Percentiles rank a stretch among this genome's conserved stretches.
Conservation (phyloP, 2,113 vertebrate genomes). For the Ranitomeya variabilis region DNA sequence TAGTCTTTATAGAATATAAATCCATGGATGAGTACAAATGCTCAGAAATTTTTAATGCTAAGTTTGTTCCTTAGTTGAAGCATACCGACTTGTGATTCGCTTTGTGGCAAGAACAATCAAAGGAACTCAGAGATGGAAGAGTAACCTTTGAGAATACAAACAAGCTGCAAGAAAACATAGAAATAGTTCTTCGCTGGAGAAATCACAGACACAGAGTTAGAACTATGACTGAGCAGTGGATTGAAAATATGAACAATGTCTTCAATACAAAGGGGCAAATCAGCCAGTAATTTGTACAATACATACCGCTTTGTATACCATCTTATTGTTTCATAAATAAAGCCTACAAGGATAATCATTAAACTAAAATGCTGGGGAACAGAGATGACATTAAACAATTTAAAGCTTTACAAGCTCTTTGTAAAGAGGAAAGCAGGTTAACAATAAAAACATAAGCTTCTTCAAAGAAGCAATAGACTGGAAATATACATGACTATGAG, state of each 20-base stretch:
- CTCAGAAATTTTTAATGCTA: constrained; percentile 9
- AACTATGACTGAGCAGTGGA: constrained; percentile 18
- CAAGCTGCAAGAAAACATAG: constrained; percentile 8
- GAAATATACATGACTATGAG: background rate
- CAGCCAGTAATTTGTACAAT: constrained; percentile 22
- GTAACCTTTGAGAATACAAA: constrained; percentile 34
- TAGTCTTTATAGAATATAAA: background rate
- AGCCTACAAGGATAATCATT: constrained; percentile 12
- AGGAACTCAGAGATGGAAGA: constrained; percentile 2
- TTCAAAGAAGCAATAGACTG: constrained; percentile 23
- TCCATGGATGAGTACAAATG: constrained; percentile 31
- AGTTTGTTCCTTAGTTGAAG: constrained; percentile 20
- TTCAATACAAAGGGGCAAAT: constrained; percentile 3
- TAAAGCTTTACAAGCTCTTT: background rate
- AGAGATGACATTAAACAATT: constrained; percentile 11
- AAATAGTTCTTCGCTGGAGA: constrained; percentile 32
- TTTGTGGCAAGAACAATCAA: constrained; percentile 26
- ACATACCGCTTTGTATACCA: background rate
- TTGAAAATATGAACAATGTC: constrained; percentile 12
- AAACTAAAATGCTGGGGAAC: constrained; percentile 14
- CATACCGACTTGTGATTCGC: constrained; percentile 11
- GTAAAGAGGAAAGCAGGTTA: constrained; percentile 1
- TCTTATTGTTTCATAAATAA: constrained; percentile 26
- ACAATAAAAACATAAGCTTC: constrained; percentile 1
- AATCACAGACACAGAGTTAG: constrained; percentile 4